Evolutionary conservation across 2,113 vertebrate species (phyloP), one percentile per base, ranked within the genome.

Genomic region (Trogon surrucura): DNA sequence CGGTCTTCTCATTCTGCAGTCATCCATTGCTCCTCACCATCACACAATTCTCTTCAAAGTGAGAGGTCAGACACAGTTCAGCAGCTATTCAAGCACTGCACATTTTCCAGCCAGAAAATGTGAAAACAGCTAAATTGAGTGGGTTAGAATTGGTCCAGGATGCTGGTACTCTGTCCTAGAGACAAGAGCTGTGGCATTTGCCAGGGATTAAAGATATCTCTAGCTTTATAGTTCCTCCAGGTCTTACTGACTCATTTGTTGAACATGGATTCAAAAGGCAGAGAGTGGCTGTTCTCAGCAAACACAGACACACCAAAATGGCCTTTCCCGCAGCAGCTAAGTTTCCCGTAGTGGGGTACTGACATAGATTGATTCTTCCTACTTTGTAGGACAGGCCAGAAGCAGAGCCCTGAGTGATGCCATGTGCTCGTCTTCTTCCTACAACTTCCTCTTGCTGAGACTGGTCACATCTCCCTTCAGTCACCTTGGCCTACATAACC

Each of bases 181-280:
- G 17, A 94, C 41, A 94, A 96, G 82, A 64, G 10, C 54, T 62
- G 50, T 58, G 62, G 51, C 54, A 85, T 89, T 81, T 95, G n/a
- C 26, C 74, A 89, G 32, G 22, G 51, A 80, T 82, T 88, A 84
- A 79, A 82, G 66, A 32, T 51, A 75, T 65, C 51, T 32, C 19
- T 62, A 70, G 36, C 50, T 66, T n/a, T 32, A 29, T 47, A 45
- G 23, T 61, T 93, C 6, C 1, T 69, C 41, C 78, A 77, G 45
- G 41, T 83, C 85, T 89, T 80, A 29, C 27, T 69, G 47, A 47
- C 16, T 67, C 25, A 88, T 92, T 67, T 34, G 29, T 57, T 80
- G 36, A 75, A 21, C 12, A 32, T 13, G 16, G 58, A 93, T 62
- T 78, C 66, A 62, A 80, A 93, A 7, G 53, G 25, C 45, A 88